phyloP scores from a whole-genome alignment of 2,797 vertebrate genomes.

The Microhierax caerulescens region DNA sequence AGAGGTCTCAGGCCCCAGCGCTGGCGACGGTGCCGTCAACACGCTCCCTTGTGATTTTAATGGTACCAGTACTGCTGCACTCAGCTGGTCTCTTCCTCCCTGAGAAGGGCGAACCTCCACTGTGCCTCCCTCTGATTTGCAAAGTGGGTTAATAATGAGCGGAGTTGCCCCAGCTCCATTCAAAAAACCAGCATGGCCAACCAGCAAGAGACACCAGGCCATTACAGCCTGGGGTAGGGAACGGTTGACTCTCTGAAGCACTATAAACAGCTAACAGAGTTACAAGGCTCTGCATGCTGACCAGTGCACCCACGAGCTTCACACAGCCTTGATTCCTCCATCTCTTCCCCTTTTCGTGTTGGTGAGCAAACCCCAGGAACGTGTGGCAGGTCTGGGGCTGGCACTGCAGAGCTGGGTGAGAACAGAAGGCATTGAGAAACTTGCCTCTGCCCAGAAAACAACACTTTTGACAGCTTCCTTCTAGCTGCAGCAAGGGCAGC shows the following conservation, averaged over 20 bases:
- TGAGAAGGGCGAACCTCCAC: not conserved
- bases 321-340: rapidly evolving
- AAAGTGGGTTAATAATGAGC: not conserved
- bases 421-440: not conserved
- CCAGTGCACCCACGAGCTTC: rapidly evolving
- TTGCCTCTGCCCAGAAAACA: not conserved
- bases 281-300: not conserved
- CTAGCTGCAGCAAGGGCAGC: not conserved
- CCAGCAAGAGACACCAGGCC: not conserved
- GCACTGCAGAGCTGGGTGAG: not conserved
- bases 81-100: not conserved
- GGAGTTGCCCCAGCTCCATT: not conserved
- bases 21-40: rapidly evolving
- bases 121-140: not conserved
- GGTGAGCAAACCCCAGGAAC: not conserved
- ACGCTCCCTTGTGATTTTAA: not conserved
- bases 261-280: not conserved
- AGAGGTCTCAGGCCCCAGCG: not conserved
- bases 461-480: not conserved
- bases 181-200: not conserved
- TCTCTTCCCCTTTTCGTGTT: rapidly evolving
- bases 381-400: not conserved
- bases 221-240: not conserved
- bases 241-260: not conserved
- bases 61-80: rapidly evolving